phyloP scores from a whole-genome alignment of 92 coral and sea anemone species.

The Zoanthus sansibaricus region DNA sequence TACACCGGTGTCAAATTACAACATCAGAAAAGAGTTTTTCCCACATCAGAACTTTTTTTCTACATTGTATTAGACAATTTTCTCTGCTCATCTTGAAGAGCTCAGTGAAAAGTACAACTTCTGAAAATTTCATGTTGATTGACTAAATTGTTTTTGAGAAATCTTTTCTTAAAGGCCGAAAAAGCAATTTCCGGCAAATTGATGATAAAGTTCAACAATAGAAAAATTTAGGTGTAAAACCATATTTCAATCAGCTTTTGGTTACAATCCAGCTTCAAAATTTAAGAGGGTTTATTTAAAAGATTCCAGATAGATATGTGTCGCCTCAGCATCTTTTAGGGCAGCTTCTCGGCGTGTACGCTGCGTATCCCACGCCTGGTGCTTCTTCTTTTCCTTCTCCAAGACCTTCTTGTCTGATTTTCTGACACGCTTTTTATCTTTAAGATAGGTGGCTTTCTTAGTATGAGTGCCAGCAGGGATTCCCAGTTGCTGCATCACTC shows the following conservation, averaged over 20 bases:
- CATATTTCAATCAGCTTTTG: neutral
- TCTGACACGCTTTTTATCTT: slow-evolving; percentile 43
- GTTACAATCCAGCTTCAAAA: slow-evolving; percentile 6
- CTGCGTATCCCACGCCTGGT: slow-evolving; percentile 16
- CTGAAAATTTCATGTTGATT: slow-evolving; percentile 54
- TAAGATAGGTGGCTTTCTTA: slow-evolving; percentile 32
- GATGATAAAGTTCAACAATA: slow-evolving; percentile 28
- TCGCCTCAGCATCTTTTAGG: slow-evolving; percentile 54
- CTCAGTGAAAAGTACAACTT: slow-evolving; percentile 20
- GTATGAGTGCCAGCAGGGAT: slow-evolving; percentile 53
- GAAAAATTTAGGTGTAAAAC: neutral
- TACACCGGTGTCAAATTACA: neutral
- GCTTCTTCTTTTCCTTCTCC: slow-evolving; percentile 33
- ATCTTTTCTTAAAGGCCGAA: slow-evolving; percentile 47
- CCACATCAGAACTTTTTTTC: slow-evolving; percentile 22
- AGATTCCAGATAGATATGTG: neutral
- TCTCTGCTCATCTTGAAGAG: slow-evolving; percentile 44
- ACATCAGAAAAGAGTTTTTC: neutral
- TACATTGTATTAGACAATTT: neutral
- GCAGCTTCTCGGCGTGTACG: slow-evolving; percentile 48
- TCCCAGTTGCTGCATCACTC: slow-evolving; percentile 38
- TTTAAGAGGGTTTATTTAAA: neutral
- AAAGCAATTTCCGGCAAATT: slow-evolving; percentile 34
- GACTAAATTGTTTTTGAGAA: slow-evolving; percentile 28
- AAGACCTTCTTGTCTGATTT: slow-evolving; percentile 34